These are phyloP conservation scores for Zoanthus solanderi DNA, from an alignment of 92 coral and sea anemone genomes.

Conservation along the genomic window DNA sequence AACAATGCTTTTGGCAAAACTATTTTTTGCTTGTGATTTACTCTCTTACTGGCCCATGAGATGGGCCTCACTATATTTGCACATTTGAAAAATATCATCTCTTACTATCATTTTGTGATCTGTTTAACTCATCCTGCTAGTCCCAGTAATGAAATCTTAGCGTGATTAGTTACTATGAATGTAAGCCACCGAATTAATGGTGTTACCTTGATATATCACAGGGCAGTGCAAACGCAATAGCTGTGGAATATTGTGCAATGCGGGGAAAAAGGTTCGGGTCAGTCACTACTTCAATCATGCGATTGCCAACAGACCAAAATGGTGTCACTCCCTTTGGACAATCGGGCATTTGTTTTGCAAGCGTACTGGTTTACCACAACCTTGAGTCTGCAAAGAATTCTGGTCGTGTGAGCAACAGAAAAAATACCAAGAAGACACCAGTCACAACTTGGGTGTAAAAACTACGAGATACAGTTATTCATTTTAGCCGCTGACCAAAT, in stretches of 20 bases:
- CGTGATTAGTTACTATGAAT: not conserved
- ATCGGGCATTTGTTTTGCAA: constrained; percentile 75
- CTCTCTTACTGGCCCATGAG: too few relatives aligned
- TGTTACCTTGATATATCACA: constrained; percentile 2
- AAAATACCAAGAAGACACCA: constrained; percentile 18
- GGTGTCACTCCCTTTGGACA: constrained; percentile 79
- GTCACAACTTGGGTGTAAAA: constrained; percentile 39
- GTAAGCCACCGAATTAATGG: not conserved
- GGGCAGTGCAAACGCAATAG: constrained; percentile 59
- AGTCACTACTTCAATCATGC: constrained; percentile 66
- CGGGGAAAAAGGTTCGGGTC: constrained; percentile 61
- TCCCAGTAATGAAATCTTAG: not conserved
- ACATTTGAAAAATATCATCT: too few relatives aligned
- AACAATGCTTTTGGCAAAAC: too few relatives aligned
- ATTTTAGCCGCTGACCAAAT: not conserved
- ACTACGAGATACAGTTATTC: not conserved
- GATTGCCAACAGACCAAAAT: constrained; percentile 63
- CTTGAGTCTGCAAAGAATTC: constrained; percentile 7
- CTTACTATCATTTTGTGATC: not conserved
- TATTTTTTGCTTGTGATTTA: too few relatives aligned
- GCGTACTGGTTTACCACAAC: constrained; percentile 63
- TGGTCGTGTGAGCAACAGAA: not conserved
- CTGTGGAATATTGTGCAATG: constrained; percentile 72
- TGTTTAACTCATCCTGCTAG: not conserved
- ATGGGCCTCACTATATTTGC: too few relatives aligned